Conservation (phyloP, 2,113 vertebrate species). For the Micronisus gabar region DNA sequence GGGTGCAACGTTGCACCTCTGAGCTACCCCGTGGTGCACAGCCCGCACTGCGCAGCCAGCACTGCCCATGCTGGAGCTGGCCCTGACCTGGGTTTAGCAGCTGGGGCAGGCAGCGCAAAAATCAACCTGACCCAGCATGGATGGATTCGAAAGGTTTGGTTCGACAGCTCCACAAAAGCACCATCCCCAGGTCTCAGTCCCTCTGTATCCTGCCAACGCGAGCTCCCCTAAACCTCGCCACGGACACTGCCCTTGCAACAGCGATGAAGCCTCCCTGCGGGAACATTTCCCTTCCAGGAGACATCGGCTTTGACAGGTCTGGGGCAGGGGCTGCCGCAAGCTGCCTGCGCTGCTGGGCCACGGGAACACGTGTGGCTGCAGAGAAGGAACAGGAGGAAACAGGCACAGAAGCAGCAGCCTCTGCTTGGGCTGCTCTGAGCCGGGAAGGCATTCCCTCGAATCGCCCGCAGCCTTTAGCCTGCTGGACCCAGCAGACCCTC, state of each 20-base stretch:
- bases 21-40: background rate
- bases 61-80: background rate
- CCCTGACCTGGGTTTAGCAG: background rate
- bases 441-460: background rate
- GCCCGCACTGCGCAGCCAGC: background rate
- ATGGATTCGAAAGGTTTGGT: background rate
- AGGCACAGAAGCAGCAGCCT: background rate
- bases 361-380: accelerated
- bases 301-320: background rate
- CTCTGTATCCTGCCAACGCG: background rate
- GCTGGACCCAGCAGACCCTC: too few species aligned
- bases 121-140: background rate
- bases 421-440: background rate
- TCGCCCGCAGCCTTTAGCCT: background rate
- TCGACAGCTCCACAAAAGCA: background rate
- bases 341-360: background rate
- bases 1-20: background rate
- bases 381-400: background rate
- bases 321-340: background rate
- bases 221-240: background rate
- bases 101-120: background rate
- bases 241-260: accelerated
- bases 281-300: background rate
- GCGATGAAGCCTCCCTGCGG: accelerated
- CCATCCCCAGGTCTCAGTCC: background rate